Evolutionary conservation across 2,888 invertebrate species (phyloP).

Genomic region (Ectemnius continuus): DNA sequence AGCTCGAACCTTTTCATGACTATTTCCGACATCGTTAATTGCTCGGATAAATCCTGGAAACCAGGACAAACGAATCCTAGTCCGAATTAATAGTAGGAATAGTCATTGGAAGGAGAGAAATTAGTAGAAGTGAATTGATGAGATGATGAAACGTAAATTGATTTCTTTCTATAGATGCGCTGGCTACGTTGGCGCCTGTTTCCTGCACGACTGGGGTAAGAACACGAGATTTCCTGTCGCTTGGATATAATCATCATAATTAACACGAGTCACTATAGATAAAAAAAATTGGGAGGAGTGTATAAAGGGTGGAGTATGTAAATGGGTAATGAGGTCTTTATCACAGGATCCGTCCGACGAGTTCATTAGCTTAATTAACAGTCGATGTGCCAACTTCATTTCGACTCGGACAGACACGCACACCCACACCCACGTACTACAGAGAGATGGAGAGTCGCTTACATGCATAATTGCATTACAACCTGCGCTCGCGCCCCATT

Average conservation of each 20-base stretch:
- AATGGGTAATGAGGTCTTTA: background rate
- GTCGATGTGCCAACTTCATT: slow-evolving; percentile 2
- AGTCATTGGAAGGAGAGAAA: too few relatives aligned
- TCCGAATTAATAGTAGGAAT: too few relatives aligned
- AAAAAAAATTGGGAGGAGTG: too few relatives aligned
- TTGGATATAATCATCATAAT: too few relatives aligned
- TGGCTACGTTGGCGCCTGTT: background rate
- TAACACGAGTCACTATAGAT: too few relatives aligned
- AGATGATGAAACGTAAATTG: background rate
- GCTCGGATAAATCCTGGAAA: background rate
- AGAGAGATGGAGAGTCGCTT: too few relatives aligned
- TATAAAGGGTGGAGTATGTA: too few relatives aligned
- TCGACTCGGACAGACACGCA: slow-evolving; percentile 41
- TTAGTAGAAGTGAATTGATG: too few relatives aligned
- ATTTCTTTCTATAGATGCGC: background rate
- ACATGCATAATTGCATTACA: background rate
- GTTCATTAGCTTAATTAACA: slow-evolving; percentile 8
- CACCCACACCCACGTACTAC: background rate
- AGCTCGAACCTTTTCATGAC: too few relatives aligned
- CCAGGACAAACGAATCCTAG: background rate
- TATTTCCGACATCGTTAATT: background rate
- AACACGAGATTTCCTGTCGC: background rate
- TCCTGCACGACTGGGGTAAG: background rate
- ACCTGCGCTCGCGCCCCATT: background rate
- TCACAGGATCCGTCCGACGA: background rate